These are phyloP conservation scores for Cuculus canorus DNA, from an alignment of 2,797 vertebrate genomes.

Conservation along the genomic window DNA sequence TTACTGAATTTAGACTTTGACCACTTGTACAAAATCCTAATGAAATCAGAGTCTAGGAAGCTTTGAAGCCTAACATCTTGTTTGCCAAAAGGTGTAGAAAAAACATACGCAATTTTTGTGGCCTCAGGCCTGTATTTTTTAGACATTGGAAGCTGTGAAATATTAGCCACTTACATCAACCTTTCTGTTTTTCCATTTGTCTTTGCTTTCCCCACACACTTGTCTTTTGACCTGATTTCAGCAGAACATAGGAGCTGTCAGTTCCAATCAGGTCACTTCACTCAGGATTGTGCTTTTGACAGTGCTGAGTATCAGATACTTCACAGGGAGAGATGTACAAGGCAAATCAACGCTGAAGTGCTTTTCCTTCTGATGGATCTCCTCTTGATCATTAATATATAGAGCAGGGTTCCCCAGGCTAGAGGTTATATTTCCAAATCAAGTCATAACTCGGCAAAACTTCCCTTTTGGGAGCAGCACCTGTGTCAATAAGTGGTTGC, in stretches of 20 bases:
- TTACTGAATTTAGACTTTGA: not conserved
- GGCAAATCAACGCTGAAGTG: not conserved
- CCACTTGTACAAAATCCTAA: not conserved
- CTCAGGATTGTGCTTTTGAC: slow-evolving; percentile 36
- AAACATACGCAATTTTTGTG: not conserved
- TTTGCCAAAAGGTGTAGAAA: not conserved
- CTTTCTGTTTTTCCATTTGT: slow-evolving; percentile 44
- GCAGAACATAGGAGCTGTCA: slow-evolving; percentile 53
- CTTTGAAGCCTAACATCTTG: not conserved
- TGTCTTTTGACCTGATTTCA: slow-evolving; percentile 64
- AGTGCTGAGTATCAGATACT: not conserved
- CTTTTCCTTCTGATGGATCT: not conserved
- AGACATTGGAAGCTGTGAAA: not conserved
- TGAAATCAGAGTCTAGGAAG: not conserved
- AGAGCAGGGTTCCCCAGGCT: not conserved
- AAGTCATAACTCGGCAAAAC: not conserved
- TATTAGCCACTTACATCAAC: slow-evolving; percentile 37
- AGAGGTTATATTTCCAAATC: not conserved
- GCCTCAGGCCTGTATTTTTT: not conserved
- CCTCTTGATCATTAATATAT: not conserved
- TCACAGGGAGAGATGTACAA: not conserved
- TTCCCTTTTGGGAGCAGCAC: not conserved
- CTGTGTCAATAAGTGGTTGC: not conserved
- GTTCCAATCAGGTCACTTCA: slow-evolving; percentile 13
- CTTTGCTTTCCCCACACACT: slow-evolving; percentile 36